Evolutionary conservation across 2,888 invertebrate genomes (phyloP), one percentile per base, ranked within the genome.

Genomic region (Idaea straminata): DNA sequence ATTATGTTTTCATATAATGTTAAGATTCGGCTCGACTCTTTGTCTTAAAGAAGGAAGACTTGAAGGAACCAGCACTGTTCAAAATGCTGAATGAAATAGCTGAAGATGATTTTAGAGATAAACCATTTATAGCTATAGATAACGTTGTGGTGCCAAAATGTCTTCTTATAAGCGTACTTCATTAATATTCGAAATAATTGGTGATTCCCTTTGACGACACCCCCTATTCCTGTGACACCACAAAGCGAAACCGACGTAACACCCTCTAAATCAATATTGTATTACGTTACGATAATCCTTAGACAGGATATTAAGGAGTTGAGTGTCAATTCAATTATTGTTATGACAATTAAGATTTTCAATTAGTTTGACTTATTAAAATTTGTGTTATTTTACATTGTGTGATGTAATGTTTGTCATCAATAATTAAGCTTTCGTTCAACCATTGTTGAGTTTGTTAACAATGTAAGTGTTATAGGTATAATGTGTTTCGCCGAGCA

Each of bases 131-230:
- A 6, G 47, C 10, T 47, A 7, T 7, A 47, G 47, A 47, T 47
- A 10, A 47, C 6, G 47, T 13, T 47, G 58, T 58, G 16, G 58
- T 58, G 58, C 15, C 58, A 58, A 58, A 58, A 58, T 15, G 16
- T 16, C 58, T 15, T 16, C 58, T 15, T 58, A 47, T n/a, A 58
- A n/a, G 16, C 16, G 16, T n/a, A 4, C 64, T 47, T 73, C 74
- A 76, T 79, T 81, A 80, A 82, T 79, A 76, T 76, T 74, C 67
- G 75, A 75, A 77, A 76, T 82, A 80, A 80, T 79, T 78, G 77
- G 72, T 66, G 71, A 74, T 71, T 71, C 72, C 72, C 61, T 15
- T 38, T 47, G 16, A 35, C 15, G 61, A 60, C 64, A 16, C 68
- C 65, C 62, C 60, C 64, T 62, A n/a, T 16, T 58, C 3, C 16